Conservation (phyloP, 92 coral and sea anemone species). For the Palythoa caribaeorum region DNA sequence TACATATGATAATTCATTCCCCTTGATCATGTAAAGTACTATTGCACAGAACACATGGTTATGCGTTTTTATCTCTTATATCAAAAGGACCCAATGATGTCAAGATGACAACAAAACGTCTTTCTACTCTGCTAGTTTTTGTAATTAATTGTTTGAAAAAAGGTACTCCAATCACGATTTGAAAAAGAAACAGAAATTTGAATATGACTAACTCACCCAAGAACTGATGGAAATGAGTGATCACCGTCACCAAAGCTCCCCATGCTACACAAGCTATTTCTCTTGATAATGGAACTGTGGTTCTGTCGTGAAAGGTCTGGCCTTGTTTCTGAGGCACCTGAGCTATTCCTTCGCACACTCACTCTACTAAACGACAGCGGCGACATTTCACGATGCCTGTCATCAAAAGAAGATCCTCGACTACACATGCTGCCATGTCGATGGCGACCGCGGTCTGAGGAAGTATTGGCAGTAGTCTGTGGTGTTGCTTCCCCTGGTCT, state of each 20-base stretch:
- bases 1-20: too few species aligned
- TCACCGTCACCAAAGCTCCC: constrained; percentile 86
- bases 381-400: constrained; percentile 59
- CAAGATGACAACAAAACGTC: not conserved
- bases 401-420: constrained; percentile 82
- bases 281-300: constrained; percentile 60
- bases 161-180: too few species aligned
- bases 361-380: constrained; percentile 58
- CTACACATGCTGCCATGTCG: constrained; percentile 84
- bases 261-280: constrained; percentile 85
- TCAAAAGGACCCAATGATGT: too few species aligned
- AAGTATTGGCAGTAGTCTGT: constrained; percentile 41
- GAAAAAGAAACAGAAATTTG: too few species aligned
- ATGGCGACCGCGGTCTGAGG: constrained; percentile 59
- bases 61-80: too few species aligned
- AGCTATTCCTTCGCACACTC: constrained; percentile 78
- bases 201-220: constrained; percentile 55
- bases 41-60: too few species aligned
- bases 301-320: constrained; percentile 60
- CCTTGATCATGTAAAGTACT: too few species aligned
- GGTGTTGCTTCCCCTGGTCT: constrained; percentile 85
- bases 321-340: constrained; percentile 82
- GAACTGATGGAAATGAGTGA: constrained; percentile 60
- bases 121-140: not conserved
- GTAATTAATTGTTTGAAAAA: too few species aligned